phyloP scores from a whole-genome alignment of 2,888 invertebrate genomes.

The Pammene aurita region DNA sequence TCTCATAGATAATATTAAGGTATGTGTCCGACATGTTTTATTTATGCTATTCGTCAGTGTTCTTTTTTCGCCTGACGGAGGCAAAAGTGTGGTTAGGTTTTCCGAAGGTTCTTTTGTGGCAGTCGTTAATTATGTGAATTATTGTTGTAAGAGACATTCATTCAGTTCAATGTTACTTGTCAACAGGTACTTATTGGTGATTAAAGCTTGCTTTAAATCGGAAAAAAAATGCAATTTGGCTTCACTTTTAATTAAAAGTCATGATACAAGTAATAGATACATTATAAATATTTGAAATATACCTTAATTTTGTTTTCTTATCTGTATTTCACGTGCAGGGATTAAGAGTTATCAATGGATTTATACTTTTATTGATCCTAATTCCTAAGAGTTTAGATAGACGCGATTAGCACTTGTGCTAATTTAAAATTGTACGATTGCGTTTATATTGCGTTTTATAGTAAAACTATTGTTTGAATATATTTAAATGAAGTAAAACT shows the following conservation, averaged over 20 bases:
- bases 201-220: background rate
- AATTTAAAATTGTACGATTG: background rate
- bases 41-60: slow-evolving; percentile 29
- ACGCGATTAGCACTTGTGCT: slow-evolving; percentile 12
- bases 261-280: too few species aligned
- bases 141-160: background rate
- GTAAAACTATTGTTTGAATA: too few species aligned
- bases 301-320: slow-evolving; percentile 1
- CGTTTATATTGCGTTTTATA: background rate
- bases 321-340: slow-evolving; percentile 23
- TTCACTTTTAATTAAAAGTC: too few species aligned
- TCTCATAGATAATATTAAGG: slow-evolving; percentile 33
- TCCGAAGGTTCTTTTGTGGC: background rate
- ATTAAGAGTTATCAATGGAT: slow-evolving; percentile 33
- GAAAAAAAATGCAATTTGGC: too few species aligned
- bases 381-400: slow-evolving; percentile 11
- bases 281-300: background rate
- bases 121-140: slow-evolving; percentile 1
- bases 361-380: slow-evolving; percentile 31
- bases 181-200: background rate
- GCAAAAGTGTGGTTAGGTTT: slow-evolving; percentile 20
- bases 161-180: background rate
- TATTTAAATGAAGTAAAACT: too few species aligned
- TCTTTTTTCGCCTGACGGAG: slow-evolving; percentile 22
- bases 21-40: slow-evolving; percentile 32